Evolutionary conservation across 2,113 vertebrate species (phyloP), one percentile per base, ranked within the genome.

Genomic region (Orthonyx spaldingii): DNA sequence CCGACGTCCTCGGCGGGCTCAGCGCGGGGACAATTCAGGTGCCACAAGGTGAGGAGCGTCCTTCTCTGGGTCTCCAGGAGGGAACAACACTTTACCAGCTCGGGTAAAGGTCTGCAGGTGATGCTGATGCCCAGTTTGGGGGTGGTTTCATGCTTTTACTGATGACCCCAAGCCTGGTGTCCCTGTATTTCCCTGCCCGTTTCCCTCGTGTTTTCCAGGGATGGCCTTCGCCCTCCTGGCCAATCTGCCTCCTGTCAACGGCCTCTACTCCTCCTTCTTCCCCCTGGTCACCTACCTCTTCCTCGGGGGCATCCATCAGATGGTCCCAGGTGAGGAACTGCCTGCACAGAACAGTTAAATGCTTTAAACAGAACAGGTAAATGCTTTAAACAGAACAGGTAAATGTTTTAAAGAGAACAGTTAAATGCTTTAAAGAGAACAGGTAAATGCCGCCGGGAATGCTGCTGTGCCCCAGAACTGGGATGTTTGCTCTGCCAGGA

Each of bases 261-360:
- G 99, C 32, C 98, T 99, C 94, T 99, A 99, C 96, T 99, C 99
- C 27, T 99, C 99, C 64, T 99, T 99, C 96, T 99, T 99, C 93
- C 99, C 99, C 10, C 96, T 99, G 95, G 93, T 99, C 81, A 92
- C 98, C 18, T 99, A 99, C 95, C 97, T 99, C 97, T 98, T 99
- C 98, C 98, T 99, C 37, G 99, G 99, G 21, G 98, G 98, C 3
- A 97, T 98, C 84, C 99, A 98, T 86, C 99, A 99, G 98, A 99
- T 99, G 98, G 99, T 99, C 41, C 99, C 99, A 98, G 99, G 99
- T 99, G 98, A 97, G 97, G 69, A 55, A 7, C 1, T 8, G 3
- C 6, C 41, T 26, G 80, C 46, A 7, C 18, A 9, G 33, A 32
- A 4, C 75, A 9, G n/a, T 26, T 52, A 9, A 52, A 13, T 1